phyloP scores from a whole-genome alignment of 2,797 vertebrate species.

The Peromyscus aztecus region DNA sequence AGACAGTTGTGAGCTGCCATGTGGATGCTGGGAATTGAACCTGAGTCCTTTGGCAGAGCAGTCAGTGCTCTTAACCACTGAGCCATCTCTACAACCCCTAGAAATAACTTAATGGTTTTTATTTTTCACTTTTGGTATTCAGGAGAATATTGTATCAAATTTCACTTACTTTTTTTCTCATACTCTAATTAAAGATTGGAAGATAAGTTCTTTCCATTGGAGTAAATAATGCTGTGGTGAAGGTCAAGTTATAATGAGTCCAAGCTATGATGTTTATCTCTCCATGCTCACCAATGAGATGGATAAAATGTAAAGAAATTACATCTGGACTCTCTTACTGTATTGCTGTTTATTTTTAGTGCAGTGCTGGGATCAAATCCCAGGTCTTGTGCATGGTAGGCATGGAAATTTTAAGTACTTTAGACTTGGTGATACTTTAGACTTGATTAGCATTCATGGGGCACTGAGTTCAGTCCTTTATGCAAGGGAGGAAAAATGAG shows the following conservation, averaged over 20 bases:
- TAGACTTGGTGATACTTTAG: not conserved
- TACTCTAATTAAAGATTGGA: slow-evolving; percentile 29
- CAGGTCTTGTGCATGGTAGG: not conserved
- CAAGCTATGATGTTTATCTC: not conserved
- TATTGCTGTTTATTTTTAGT: not conserved
- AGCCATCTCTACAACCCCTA: not conserved
- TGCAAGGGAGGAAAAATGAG: not conserved
- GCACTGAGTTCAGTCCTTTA: not conserved
- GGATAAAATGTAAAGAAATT: not conserved
- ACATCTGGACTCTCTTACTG: not conserved
- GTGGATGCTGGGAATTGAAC: too few species aligned
- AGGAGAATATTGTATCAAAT: slow-evolving; percentile 50
- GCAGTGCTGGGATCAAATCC: not conserved
- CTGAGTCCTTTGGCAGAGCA: too few species aligned
- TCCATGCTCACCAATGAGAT: not conserved
- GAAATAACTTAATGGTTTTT: slow-evolving; percentile 16
- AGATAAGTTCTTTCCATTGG: not conserved
- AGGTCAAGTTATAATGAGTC: slow-evolving; percentile 49
- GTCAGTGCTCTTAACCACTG: too few species aligned
- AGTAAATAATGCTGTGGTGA: not conserved
- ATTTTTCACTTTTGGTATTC: slow-evolving; percentile 58
- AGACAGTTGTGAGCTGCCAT: too few species aligned
- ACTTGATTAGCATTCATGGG: not conserved
- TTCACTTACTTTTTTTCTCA: slow-evolving; percentile 41
- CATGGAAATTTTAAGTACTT: not conserved